Evolutionary conservation across 2,113 vertebrate species (phyloP).

Genomic region (Pollimyrus isidori): DNA sequence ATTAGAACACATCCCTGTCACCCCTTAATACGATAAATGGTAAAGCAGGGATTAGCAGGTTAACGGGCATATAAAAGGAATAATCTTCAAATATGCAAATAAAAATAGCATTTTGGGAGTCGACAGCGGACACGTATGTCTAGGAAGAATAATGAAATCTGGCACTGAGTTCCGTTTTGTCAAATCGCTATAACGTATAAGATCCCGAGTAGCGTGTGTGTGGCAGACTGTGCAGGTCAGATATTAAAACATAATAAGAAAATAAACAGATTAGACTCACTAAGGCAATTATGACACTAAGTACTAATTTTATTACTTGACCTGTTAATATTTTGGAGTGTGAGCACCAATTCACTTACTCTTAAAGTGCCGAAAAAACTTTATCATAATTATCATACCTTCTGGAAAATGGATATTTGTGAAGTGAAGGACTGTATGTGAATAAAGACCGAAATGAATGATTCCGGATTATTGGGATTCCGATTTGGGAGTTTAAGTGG

Average conservation of each 20-base stretch:
- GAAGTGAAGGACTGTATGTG: not conserved
- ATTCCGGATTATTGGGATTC: not conserved
- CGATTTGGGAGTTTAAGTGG: no score
- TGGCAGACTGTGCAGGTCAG: not conserved
- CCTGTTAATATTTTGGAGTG: not conserved
- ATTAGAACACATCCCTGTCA: not conserved
- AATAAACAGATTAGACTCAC: not conserved
- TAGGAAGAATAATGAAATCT: not conserved
- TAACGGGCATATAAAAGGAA: not conserved
- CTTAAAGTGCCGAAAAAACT: not conserved
- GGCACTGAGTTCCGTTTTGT: not conserved
- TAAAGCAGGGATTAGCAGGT: not conserved
- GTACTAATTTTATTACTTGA: not conserved
- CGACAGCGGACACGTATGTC: not conserved
- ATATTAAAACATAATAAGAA: not conserved
- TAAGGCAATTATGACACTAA: not conserved
- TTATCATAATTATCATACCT: not conserved
- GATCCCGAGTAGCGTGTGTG: not conserved
- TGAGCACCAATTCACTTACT: not conserved
- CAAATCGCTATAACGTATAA: not conserved
- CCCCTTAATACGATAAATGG: not conserved
- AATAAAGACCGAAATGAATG: not conserved
- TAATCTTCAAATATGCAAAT: constrained; percentile 16
- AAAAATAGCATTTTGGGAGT: not conserved
- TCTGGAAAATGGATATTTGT: not conserved